Base-by-base conservation (phyloP, 2,888 invertebrate genomes). In the Pocota personata region DNA sequence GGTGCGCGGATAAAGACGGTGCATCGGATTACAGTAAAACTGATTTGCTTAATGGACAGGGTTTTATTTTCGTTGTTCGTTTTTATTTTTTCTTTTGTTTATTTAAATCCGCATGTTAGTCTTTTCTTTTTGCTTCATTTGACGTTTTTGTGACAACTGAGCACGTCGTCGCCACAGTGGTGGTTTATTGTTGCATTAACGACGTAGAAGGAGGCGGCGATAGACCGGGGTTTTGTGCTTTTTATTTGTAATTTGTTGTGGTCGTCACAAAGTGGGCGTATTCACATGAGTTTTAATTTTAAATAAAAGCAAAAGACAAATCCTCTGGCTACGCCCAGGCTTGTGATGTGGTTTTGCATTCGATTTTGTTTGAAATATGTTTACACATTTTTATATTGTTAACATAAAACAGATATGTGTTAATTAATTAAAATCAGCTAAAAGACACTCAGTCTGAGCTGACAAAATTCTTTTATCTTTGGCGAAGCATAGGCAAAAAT, bases 111-210 rank as follows among this genome's bases (percentile, higher is more conserved):
- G 64, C 40, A 48, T 69, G 62, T 66, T 52, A 14, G 8, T 32
- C 30, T 10, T 32, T 35, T 79, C 62, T 32, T 43, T 73, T 73
- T 67, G 30, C 10, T 75, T 52, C 19, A 37, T 72, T 78, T 72
- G 77, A 71, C 24, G 62, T 84, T 79, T 80, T 76, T 82, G 60
- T 80, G 76, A 66, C 52, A 79, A 64, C 46, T 10, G 35, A 66
- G 79, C 67, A 50, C 76, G 66, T 37, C 64, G 66, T 76, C 76
- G 86, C 82, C 71, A 72, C 57, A 64, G 24, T 82, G 30, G 80
- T 73, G 72, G 76, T 77, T 82, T 86, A 86, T 86, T 86, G 76
- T 82, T 86, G 82, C 82, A 86, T 82, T 82, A 66, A 73, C 76
- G 55, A 72, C 37, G 76, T 43, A 40, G 48, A 72, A 72, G 60